Base-by-base conservation (phyloP, 1,140 invertebrate species). In the Cydia strobilella region DNA sequence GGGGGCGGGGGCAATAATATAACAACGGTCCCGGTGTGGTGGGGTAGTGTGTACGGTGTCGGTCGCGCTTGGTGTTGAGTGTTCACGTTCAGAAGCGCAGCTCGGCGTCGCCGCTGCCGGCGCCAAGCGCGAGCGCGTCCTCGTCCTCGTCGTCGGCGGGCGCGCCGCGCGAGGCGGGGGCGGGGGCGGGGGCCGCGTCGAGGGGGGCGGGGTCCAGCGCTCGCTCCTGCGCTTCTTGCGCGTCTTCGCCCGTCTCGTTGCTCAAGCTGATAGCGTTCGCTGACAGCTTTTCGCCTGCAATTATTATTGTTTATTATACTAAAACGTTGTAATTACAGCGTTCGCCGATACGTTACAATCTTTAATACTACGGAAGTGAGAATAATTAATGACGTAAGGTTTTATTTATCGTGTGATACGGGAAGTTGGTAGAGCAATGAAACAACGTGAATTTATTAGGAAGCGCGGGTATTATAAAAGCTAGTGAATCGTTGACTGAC, bases 401-500 rank as follows among this genome's bases (percentile, higher is more conserved):
- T n/a, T n/a, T n/a, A n/a, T n/a, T n/a, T n/a, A n/a, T n/a, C n/a
- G n/a, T n/a, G n/a, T n/a, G n/a, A n/a, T n/a, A n/a, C n/a, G n/a
- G n/a, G n/a, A n/a, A n/a, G n/a, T n/a, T n/a, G n/a, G n/a, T n/a
- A n/a, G n/a, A n/a, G n/a, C n/a, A n/a, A n/a, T n/a, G n/a, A n/a
- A n/a, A n/a, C n/a, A n/a, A n/a, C n/a, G n/a, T n/a, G n/a, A n/a
- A n/a, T n/a, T n/a, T n/a, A 45, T 10, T 13, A 15, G 10, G 10
- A 48, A 48, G 15, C 45, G 0, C 45, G n/a, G 45, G n/a, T n/a
- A n/a, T n/a, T n/a, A n/a, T n/a, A 27, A 27, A 3, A 27, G 4
- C 1, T 27, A 39, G 9, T 10, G 10, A 42, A 42, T 1, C 7
- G 12, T 7, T 4, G 1, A 59, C 54, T 59, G 15, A 98, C 97